A percentile compares a stretch with the other conserved stretches of the same genome.
These are phyloP conservation scores for Reticulitermes speratus DNA, from an alignment of 1,140 invertebrate genomes.

Conservation along the genomic window DNA sequence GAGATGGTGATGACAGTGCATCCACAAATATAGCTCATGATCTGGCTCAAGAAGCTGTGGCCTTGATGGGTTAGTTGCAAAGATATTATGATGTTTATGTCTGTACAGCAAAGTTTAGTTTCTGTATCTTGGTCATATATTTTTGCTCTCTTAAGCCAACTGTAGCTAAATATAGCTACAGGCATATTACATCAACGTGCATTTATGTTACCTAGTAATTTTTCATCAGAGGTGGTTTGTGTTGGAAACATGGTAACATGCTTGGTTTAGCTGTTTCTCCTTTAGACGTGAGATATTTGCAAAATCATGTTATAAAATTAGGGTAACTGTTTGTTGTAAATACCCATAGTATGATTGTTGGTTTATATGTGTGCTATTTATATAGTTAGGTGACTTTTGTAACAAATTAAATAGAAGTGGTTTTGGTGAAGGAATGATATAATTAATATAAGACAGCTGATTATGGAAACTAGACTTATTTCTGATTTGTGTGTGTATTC, in stretches of 20 bases:
- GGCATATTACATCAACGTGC: neutral
- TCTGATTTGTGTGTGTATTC: neutral
- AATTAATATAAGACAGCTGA: neutral
- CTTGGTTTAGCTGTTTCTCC: neutral
- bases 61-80: slow-evolving; percentile 13
- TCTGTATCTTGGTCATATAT: neutral
- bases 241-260: neutral
- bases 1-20: slow-evolving; percentile 59
- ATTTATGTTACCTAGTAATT: neutral
- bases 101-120: neutral
- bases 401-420: neutral
- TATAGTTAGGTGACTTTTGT: neutral
- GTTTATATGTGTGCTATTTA: neutral
- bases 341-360: neutral
- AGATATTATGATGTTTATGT: neutral
- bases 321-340: no score
- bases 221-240: neutral
- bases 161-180: neutral
- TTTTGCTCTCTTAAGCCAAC: neutral
- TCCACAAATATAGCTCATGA: slow-evolving; percentile 65
- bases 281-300: neutral
- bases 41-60: slow-evolving; percentile 39
- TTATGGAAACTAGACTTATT: neutral
- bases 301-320: neutral
- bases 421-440: neutral